Evolutionary conservation across 2,113 vertebrate species (phyloP).

Genomic region (Dasyornis broadbenti): DNA sequence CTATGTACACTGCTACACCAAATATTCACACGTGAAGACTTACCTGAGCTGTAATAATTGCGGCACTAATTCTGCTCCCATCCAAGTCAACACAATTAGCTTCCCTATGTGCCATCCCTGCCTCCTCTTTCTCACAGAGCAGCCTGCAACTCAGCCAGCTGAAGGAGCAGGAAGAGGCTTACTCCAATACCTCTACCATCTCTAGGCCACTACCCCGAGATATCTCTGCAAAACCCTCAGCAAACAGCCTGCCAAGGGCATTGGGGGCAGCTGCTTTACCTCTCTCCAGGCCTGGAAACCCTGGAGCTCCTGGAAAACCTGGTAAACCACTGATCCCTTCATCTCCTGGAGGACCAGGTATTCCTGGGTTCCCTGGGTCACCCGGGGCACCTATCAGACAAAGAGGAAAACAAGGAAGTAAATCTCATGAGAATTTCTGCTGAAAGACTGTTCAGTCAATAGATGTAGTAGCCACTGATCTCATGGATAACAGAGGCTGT

Average conservation of each 20-base stretch:
- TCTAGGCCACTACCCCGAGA: background rate
- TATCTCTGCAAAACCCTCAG: background rate
- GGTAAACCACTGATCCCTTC: conserved; percentile 71
- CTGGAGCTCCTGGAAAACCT: conserved; percentile 79
- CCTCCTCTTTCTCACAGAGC: background rate
- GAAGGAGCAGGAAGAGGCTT: background rate
- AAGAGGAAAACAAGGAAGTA: background rate
- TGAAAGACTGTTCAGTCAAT: background rate
- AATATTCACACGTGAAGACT: background rate
- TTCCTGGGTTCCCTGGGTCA: conserved; percentile 73
- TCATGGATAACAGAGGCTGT: background rate
- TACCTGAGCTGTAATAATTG: background rate
- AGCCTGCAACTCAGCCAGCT: background rate
- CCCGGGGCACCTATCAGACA: conserved; percentile 75
- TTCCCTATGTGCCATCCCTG: background rate
- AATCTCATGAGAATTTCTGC: background rate
- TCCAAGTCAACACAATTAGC: background rate
- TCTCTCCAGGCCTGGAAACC: conserved; percentile 56
- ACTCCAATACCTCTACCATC: background rate
- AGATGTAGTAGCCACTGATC: background rate
- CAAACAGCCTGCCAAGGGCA: background rate
- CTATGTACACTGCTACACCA: background rate
- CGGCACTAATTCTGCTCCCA: background rate
- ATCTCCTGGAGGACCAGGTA: conserved; percentile 77
- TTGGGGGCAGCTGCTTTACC: conserved; percentile 62